Base-by-base conservation (phyloP, 2,797 vertebrate genomes). In the Sebastes melanostomus region DNA sequence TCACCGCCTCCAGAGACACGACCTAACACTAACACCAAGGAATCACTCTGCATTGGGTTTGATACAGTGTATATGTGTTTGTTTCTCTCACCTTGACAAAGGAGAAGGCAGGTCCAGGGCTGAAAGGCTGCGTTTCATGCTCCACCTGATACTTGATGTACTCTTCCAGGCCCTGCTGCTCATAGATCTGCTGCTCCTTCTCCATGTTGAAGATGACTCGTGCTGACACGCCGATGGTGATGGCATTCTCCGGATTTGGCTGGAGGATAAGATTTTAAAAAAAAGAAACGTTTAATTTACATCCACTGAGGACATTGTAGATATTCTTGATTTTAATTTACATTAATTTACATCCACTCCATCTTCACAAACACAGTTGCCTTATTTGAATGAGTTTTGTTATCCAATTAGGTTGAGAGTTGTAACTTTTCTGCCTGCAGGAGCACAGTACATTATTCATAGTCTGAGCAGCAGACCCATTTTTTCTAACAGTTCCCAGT, bases 171-270 rank as follows among this genome's bases (percentile, higher is more conserved):
- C 98, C 98, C 55, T 96, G 95, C 86, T 97, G 95, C 0, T 90
- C 90, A 62, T 96, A 99, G 80, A 99, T 97, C 76, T 94, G 95
- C 92, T 98, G 97, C 91, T 99, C 98, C 85, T 96, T 96, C 24
- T 97, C 98, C 98, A 99, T 98, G 87, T 96, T 97, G 94, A 99
- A 99, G 52, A 99, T 95, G 3, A 97, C 97, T 1, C 97, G 95
- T 0, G 98, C 96, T 0, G 98, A 99, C 90, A 99, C 97, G 0
- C 97, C 98, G 0, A 99, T 97, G 82, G 98, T 99, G 90, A 99
- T 96, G 62, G 97, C 97, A 1, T 98, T 96, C 87, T 98, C 93
- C 0, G 98, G 97, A 62, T 97, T 98, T 0, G 98, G 97, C 97
- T 98, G 91, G 0, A 27, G 20, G 27, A 52, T 0, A 24, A 84